Evolutionary conservation across 1,140 invertebrate genomes (phyloP).

Genomic region (Harlomillsia oculata): DNA sequence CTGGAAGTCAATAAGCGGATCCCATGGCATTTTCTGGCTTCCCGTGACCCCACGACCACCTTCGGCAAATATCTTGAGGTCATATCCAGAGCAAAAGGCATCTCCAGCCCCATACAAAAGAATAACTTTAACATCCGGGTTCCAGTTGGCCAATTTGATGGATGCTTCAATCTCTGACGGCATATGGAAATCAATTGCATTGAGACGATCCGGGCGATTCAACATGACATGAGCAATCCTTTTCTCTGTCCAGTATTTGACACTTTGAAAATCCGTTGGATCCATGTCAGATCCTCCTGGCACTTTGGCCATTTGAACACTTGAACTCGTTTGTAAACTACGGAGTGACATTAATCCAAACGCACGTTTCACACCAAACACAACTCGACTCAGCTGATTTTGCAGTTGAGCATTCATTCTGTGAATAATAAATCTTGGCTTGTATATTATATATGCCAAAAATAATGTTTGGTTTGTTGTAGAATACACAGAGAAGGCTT

Average conservation of each 20-base stretch:
- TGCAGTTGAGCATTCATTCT: no score
- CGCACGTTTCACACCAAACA: no score
- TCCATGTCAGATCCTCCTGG: no score
- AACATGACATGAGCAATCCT: slow-evolving; percentile 28
- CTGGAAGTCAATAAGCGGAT: slow-evolving; percentile 30
- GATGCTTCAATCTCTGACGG: slow-evolving; percentile 18
- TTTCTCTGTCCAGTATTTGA: slow-evolving; percentile 28
- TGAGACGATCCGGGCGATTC: slow-evolving; percentile 19
- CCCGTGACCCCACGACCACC: slow-evolving; percentile 4
- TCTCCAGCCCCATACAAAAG: slow-evolving; percentile 32
- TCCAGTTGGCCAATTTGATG: slow-evolving; percentile 19
- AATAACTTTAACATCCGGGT: slow-evolving; percentile 28
- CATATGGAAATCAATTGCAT: slow-evolving; percentile 27
- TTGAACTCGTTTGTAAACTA: no score
- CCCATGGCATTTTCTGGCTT: slow-evolving; percentile 36
- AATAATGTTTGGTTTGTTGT: no score
- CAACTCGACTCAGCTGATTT: no score
- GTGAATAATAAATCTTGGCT: no score
- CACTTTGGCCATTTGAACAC: no score
- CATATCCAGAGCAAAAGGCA: slow-evolving; percentile 36
- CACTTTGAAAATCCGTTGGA: slow-evolving; percentile 20
- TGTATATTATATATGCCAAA: no score
- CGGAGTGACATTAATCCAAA: no score
- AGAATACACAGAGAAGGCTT: no score
- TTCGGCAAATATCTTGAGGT: slow-evolving; percentile 35